Evolutionary conservation across 2,113 vertebrate species (phyloP), one percentile per base, ranked within the genome.

Genomic region (Morone saxatilis): DNA sequence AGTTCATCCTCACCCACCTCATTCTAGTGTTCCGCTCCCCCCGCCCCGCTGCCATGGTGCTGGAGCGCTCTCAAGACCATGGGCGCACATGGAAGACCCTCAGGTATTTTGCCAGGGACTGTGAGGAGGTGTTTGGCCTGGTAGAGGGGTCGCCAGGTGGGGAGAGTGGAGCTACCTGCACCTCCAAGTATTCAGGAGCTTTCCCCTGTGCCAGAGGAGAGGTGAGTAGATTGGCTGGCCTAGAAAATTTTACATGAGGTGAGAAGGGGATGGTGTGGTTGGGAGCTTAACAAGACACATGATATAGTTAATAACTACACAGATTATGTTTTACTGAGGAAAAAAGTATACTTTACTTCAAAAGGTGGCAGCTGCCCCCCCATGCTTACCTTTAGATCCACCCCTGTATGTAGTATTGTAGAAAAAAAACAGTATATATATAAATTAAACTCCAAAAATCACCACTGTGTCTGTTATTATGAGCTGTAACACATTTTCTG

Each of bases 21-120:
- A 99, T 99, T 75, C 85, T 99, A 92, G 97, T 99, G 84, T 99
- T 99, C 90, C 97, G 96, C 90, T 99, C 98, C 0, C 96, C 97
- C 38, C 94, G 98, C 69, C 98, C 98, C 0, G 96, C 96, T 2
- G 96, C 96, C 88, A 99, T 99, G 98, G 89, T 96, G 87, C 94
- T 99, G 90, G 97, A 99, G 84, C 94, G 97, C 68, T 99, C 98
- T 13, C 97, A 96, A 93, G 97, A 99, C 92, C 96, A 96, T 0
- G 98, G 97, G 2, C 71, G 75, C 86, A 97, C 96, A 0, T 99
- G 98, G 98, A 96, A 90, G 83, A 93, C 96, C 86, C 97, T 98
- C 85, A 96, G 96, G 78, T 97, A 97, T 72, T 99, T 97, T 82
- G 95, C 98, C 69, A 76, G 83, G 22, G 96, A 98, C 95, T 99